Conservation (phyloP, 2,888 invertebrate genomes). For the Acanthococcus lagerstroemiae region DNA sequence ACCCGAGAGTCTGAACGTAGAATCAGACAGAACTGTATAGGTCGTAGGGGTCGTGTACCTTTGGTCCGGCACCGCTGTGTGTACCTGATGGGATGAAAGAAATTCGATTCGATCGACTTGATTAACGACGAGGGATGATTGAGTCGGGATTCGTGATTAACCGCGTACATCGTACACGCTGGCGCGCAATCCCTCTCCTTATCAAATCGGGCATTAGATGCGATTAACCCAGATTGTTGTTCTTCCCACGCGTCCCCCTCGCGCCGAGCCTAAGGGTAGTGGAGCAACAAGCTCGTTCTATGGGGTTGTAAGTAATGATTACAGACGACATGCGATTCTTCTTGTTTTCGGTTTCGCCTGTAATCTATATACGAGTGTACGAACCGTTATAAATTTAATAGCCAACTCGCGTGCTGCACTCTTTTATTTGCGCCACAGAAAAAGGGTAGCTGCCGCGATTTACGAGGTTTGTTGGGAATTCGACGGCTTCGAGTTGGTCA, state of each 20-base stretch:
- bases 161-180: too few species aligned
- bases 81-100: too few species aligned
- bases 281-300: not conserved
- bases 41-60: too few species aligned
- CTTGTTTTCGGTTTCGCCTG: conserved; percentile 13
- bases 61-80: too few species aligned
- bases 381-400: conserved; percentile 23
- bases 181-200: not conserved
- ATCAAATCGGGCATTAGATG: not conserved
- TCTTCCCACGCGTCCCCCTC: conserved; percentile 24
- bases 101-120: too few species aligned
- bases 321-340: conserved; percentile 17
- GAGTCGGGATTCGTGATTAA: too few species aligned
- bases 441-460: not conserved
- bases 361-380: too few species aligned
- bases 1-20: too few species aligned
- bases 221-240: conserved; percentile 26
- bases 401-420: conserved; percentile 17
- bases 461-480: too few species aligned
- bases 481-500: too few species aligned
- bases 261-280: not conserved
- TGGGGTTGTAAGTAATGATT: conserved; percentile 7
- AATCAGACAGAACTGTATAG: too few species aligned
- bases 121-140: too few species aligned
- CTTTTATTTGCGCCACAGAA: not conserved